These are phyloP conservation scores for Eupristina koningsbergeri DNA, from an alignment of 1,140 invertebrate genomes.

Conservation along the genomic window DNA sequence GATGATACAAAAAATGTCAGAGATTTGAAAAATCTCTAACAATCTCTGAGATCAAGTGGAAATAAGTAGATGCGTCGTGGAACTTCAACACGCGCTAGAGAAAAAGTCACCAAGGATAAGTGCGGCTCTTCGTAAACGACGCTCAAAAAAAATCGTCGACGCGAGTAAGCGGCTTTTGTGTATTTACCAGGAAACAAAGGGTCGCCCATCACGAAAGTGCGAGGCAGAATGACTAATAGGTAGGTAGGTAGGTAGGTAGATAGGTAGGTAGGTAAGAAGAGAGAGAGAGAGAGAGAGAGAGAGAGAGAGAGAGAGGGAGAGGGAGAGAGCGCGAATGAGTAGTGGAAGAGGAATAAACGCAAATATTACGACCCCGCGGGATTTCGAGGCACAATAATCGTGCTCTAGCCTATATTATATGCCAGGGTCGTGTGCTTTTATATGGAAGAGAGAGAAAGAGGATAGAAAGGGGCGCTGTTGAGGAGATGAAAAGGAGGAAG, in stretches of 20 bases:
- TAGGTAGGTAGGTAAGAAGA: too few species aligned
- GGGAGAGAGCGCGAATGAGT: neutral
- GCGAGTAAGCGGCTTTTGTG: neutral
- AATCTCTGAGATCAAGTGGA: too few species aligned
- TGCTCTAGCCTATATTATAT: neutral
- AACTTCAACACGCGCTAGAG: too few species aligned
- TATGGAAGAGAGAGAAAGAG: neutral
- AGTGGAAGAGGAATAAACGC: too few species aligned
- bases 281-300: too few species aligned
- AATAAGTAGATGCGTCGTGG: too few species aligned
- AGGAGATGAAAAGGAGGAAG: neutral
- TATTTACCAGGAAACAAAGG: constrained; percentile 20
- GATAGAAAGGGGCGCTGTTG: too few species aligned
- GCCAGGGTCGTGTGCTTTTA: neutral
- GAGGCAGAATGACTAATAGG: neutral
- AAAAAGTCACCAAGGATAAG: too few species aligned
- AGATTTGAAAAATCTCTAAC: too few species aligned
- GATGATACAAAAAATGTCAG: too few species aligned
- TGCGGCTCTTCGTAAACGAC: neutral
- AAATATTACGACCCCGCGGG: neutral
- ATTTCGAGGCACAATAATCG: neutral
- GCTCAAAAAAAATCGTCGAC: neutral
- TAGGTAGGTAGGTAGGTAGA: too few species aligned
- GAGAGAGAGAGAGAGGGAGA: neutral
- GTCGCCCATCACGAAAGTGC: neutral